These are phyloP conservation scores for Drosophila paramelanica DNA, from an alignment of 2,888 invertebrate genomes.

Conservation along the genomic window DNA sequence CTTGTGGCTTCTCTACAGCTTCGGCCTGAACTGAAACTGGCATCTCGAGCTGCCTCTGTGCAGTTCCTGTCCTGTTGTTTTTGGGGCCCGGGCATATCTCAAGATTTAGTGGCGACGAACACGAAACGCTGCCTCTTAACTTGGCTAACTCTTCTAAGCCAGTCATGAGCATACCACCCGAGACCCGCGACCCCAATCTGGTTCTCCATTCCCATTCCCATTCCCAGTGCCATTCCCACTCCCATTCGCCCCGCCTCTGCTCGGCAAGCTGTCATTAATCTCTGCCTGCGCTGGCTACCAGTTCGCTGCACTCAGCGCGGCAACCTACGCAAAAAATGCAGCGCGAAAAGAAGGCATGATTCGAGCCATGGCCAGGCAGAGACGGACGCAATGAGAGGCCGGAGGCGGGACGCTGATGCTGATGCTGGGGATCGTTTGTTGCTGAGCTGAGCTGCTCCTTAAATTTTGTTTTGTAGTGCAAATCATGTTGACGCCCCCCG, in stretches of 20 bases:
- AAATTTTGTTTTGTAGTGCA: slow-evolving; percentile 76
- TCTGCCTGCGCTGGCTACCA: slow-evolving; percentile 67
- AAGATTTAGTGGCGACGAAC: slow-evolving; percentile 70
- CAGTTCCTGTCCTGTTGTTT: slow-evolving; percentile 16
- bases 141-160: slow-evolving; percentile 49
- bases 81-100: slow-evolving; percentile 15
- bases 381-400: background rate
- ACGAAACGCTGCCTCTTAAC: slow-evolving; percentile 54
- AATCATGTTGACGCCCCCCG: slow-evolving; percentile 73
- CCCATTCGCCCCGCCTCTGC: slow-evolving; percentile 3
- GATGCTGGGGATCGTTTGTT: slow-evolving; percentile 37
- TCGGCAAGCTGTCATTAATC: slow-evolving; percentile 60
- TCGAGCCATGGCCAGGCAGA: background rate
- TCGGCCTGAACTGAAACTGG: slow-evolving; percentile 12
- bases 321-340: slow-evolving; percentile 77
- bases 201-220: background rate
- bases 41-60: slow-evolving; percentile 20
- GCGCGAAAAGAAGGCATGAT: slow-evolving; percentile 76
- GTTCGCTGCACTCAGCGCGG: slow-evolving; percentile 69
- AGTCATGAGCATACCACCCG: slow-evolving; percentile 15
- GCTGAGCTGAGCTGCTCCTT: slow-evolving; percentile 72
- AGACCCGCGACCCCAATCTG: background rate
- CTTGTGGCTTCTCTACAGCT: background rate
- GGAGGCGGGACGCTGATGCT: slow-evolving; percentile 18
- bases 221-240: background rate